Base-by-base conservation (phyloP, 2,888 invertebrate species). In the Trichogramma dendrolimi region DNA sequence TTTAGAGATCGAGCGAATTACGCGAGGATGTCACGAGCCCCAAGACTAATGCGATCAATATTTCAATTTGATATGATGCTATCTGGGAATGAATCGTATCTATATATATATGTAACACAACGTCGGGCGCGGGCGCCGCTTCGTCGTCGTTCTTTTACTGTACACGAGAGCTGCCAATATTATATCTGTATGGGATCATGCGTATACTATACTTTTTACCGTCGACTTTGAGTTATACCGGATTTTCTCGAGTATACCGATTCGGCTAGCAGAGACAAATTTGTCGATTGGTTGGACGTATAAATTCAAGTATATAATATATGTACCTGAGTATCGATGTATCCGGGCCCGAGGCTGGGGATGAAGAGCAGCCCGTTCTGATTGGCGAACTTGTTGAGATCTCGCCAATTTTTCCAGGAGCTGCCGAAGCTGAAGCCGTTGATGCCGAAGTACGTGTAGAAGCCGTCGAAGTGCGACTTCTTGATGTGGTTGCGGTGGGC, bases 271-370 rank as follows among this genome's bases (percentile, higher is more conserved):
- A 27, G 3, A 27, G 27, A 27, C 49, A 8, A 44, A 50, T 52
- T 40, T 59, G 7, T 27, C 27, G 27, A 27, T 27, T 27, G 27
- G 27, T 27, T 27, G 27, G 27, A 27, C 27, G 27, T 6, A 27
- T 42, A 27, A 14, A 40, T 44, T 27, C 27, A 27, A 27, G 27
- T 2, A 14, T 14, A 14, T 27, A 2, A 48, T 48, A 6, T 48
- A 10, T 40, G 14, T 69, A 83, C 84, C 71, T 84, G 82, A 1
- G 86, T 84, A 70, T 89, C 88, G 5, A 86, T 82, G 75, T 87
- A 89, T 27, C 89, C 89, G 2, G 88, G 88, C 1, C 87, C 87
- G 6, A 89, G 83, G 14, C 87, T 87, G 8, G 88, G 88, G 60
- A 87, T 82, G 72, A 89, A 89, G 5, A 86, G 69, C 67, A 87